These are phyloP conservation scores for Mormoops blainvillei DNA, from an alignment of 2,113 vertebrate species.

Conservation along the genomic window DNA sequence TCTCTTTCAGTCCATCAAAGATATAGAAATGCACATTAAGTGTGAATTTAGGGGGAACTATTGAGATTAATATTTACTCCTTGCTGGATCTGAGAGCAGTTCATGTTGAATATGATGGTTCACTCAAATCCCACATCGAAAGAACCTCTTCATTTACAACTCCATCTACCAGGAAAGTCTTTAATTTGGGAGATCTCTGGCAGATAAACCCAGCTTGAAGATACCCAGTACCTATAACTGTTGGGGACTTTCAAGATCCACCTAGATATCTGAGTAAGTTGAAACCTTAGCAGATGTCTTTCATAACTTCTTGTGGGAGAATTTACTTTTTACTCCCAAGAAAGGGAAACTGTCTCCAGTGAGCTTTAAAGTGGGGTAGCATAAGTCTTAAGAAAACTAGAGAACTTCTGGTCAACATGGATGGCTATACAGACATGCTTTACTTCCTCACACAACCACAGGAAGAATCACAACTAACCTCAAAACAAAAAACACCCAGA, in stretches of 20 bases:
- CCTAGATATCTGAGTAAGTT: background rate
- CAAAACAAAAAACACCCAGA: too few species aligned
- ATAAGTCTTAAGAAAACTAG: conserved; percentile 18
- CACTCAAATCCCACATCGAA: background rate
- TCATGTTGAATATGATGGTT: background rate
- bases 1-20: background rate
- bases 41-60: background rate
- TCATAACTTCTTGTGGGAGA: background rate
- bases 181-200: background rate
- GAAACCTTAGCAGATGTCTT: background rate
- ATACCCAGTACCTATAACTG: background rate
- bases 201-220: background rate
- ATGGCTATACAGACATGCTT: too few species aligned
- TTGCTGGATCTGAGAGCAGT: background rate
- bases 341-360: background rate
- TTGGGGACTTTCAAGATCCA: background rate
- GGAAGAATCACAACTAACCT: too few species aligned
- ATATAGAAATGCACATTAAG: background rate
- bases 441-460: too few species aligned
- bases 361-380: background rate
- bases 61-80: background rate
- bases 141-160: background rate
- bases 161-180: background rate
- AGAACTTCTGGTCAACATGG: too few species aligned
- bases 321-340: background rate